These are phyloP conservation scores for Ptychodera flava DNA, from an alignment of 35 echinoderm and acorn worm genomes.

Conservation along the genomic window DNA sequence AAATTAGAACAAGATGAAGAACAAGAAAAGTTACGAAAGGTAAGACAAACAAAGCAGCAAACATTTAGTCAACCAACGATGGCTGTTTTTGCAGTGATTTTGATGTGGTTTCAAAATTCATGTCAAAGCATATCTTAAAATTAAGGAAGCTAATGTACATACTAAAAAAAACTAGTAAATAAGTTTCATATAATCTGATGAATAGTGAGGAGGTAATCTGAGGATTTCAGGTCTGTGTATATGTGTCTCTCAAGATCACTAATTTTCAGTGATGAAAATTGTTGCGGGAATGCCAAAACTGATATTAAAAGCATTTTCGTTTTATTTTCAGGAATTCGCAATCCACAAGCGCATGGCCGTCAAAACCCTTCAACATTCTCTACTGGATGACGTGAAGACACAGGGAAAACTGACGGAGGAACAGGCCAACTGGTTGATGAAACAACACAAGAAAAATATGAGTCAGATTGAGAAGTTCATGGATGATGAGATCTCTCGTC, in stretches of 20 bases:
- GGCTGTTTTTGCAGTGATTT: neutral
- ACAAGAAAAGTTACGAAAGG: slow-evolving; percentile 12
- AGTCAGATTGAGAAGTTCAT: slow-evolving; percentile 52
- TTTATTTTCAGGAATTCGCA: slow-evolving; percentile 66
- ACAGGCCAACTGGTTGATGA: slow-evolving; percentile 37
- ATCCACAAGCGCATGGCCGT: slow-evolving; percentile 74
- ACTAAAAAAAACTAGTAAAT: no score
- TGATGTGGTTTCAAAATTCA: neutral
- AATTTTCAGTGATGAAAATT: no score
- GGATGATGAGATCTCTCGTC: slow-evolving; percentile 83
- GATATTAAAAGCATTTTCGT: no score
- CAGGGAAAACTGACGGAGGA: slow-evolving; percentile 70
- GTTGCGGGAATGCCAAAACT: no score
- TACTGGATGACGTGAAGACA: slow-evolving; percentile 61
- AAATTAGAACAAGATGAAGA: slow-evolving; percentile 22
- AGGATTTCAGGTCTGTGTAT: no score
- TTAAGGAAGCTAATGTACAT: no score
- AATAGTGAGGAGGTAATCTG: no score
- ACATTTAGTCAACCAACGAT: no score
- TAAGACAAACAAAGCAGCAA: no score
- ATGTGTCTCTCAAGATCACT: no score
- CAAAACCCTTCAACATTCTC: slow-evolving; percentile 48
- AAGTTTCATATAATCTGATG: no score
- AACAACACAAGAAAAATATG: slow-evolving; percentile 59
- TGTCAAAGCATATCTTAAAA: no score